Percentiles rank a stretch among this genome's conserved stretches.
Conservation (phyloP, 35 echinoderm and acorn worm species). For the Apostichopus japonicus region DNA sequence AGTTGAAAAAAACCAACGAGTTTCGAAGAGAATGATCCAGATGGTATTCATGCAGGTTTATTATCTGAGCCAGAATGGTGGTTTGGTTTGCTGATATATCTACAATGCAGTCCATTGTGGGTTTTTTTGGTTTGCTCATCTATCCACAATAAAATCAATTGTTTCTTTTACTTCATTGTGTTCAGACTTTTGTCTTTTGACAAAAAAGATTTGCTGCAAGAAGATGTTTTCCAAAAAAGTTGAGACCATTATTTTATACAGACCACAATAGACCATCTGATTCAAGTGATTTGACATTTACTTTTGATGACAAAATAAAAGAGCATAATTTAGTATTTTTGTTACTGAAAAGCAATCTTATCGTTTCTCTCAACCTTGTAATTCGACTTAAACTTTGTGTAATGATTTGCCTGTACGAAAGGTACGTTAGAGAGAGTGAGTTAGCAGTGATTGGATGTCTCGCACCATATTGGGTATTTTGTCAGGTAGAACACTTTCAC, state of each 20-base stretch:
- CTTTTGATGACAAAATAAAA: neutral
- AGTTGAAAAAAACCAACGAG: too few species aligned
- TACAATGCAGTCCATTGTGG: too few species aligned
- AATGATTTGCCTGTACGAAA: neutral
- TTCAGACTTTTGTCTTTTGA: too few species aligned
- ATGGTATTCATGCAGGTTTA: too few species aligned
- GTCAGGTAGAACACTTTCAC: slow-evolving; percentile 42
- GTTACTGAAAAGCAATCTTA: neutral
- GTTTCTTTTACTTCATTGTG: too few species aligned
- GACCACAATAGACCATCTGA: slow-evolving; percentile 4
- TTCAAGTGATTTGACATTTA: neutral
- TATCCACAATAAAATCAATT: too few species aligned
- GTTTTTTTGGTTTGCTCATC: too few species aligned
- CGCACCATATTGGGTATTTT: slow-evolving; percentile 7
- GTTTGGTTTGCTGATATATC: too few species aligned
- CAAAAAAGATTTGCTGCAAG: too few species aligned
- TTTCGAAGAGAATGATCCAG: too few species aligned
- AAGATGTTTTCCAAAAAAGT: too few species aligned
- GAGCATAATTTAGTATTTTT: slow-evolving; percentile 6
- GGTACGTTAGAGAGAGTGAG: neutral
- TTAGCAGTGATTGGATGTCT: neutral
- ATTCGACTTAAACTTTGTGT: neutral
- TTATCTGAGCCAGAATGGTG: too few species aligned
- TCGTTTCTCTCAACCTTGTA: neutral
- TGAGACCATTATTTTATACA: neutral